These are phyloP conservation scores for Threskiornis aethiopicus DNA, from an alignment of 2,797 vertebrate genomes.

Conservation along the genomic window DNA sequence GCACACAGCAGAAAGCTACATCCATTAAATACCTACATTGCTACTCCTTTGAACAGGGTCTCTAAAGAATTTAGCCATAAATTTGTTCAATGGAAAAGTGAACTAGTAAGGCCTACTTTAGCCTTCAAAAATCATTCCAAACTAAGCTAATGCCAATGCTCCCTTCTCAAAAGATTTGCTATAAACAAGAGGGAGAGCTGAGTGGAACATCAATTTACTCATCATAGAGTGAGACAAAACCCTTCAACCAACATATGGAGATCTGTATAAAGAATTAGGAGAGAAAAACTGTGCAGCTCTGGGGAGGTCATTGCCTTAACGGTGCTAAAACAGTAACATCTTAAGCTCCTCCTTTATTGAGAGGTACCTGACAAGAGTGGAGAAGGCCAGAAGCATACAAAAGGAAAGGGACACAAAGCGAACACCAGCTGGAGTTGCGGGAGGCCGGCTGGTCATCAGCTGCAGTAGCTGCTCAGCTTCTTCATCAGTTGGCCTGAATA, in stretches of 20 bases:
- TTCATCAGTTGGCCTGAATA: conserved; percentile 91
- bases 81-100: not conserved
- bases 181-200: not conserved
- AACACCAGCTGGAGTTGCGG: conserved; percentile 93
- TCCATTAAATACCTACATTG: not conserved
- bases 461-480: conserved; percentile 95
- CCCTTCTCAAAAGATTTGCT: not conserved
- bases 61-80: not conserved
- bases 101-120: not conserved
- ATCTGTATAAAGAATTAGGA: not conserved
- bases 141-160: not conserved
- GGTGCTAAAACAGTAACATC: not conserved
- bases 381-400: conserved; percentile 96
- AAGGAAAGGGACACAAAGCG: conserved; percentile 97
- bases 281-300: not conserved
- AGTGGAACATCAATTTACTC: not conserved
- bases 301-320: not conserved
- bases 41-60: not conserved
- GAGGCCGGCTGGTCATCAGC: conserved; percentile 97
- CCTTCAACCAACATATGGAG: fast-evolving
- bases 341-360: not conserved
- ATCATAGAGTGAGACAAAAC: not conserved
- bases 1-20: not conserved
- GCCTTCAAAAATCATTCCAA: not conserved
- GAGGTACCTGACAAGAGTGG: conserved; percentile 91